Evolutionary conservation across 1,140 invertebrate species (phyloP).

Genomic region (Cyrtorhinus lividipennis): DNA sequence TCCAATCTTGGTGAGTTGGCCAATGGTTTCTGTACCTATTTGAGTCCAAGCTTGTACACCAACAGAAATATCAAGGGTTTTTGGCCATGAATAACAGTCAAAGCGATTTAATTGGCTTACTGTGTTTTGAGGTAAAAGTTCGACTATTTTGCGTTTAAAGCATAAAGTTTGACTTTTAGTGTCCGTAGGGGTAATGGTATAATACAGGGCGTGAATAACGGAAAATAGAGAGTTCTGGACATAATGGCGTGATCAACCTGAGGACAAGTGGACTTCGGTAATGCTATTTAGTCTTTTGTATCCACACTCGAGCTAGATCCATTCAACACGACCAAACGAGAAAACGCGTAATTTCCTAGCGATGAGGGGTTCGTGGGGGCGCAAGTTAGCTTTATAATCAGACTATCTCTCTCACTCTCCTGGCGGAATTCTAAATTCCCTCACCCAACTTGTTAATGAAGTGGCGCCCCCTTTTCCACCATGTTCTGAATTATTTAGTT

Average conservation of each 20-base stretch:
- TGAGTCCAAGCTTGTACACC: too few relatives aligned
- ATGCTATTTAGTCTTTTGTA: not conserved
- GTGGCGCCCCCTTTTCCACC: not conserved
- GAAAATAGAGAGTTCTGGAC: too few relatives aligned
- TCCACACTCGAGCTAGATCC: not conserved
- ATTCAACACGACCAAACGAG: not conserved
- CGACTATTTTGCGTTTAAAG: too few relatives aligned
- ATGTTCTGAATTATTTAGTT: not conserved
- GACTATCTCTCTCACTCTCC: not conserved
- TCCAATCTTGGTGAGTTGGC: too few relatives aligned
- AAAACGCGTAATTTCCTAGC: not conserved
- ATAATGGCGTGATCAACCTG: not conserved
- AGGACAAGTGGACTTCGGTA: not conserved
- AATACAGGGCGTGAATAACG: too few relatives aligned
- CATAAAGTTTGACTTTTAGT: too few relatives aligned
- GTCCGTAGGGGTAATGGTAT: too few relatives aligned
- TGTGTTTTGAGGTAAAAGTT: too few relatives aligned
- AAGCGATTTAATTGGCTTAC: too few relatives aligned
- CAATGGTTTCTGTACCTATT: too few relatives aligned
- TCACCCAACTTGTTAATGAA: not conserved
- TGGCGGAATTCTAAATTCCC: not conserved
- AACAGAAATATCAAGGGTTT: too few relatives aligned
- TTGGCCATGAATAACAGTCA: too few relatives aligned
- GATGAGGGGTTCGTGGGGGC: not conserved
- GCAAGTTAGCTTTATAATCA: slow-evolving; percentile 5